A percentile compares a stretch with the other conserved stretches of the same genome.
Conservation (phyloP, 2,888 invertebrate species). For the Priocnemis perturbator region DNA sequence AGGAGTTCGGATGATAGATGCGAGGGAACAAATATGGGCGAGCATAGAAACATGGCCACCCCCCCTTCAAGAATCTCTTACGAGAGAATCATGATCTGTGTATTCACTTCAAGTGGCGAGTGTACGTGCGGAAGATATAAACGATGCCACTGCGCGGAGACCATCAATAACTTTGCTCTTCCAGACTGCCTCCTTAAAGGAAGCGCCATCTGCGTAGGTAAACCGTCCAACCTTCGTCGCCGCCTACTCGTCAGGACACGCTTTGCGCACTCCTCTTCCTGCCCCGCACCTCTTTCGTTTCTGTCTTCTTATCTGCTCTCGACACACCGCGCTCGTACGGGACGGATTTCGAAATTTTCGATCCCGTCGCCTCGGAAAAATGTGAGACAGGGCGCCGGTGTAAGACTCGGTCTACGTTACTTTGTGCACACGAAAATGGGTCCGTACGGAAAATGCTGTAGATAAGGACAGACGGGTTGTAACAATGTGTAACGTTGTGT, state of each 20-base stretch:
- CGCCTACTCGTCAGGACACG: slow-evolving; percentile 26
- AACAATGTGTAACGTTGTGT: too few species aligned
- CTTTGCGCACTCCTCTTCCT: slow-evolving; percentile 8
- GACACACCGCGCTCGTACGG: not conserved
- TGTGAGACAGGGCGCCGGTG: too few species aligned
- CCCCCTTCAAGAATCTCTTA: slow-evolving; percentile 33
- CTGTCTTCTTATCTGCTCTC: not conserved
- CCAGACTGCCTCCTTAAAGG: slow-evolving; percentile 29
- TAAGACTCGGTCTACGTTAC: too few species aligned
- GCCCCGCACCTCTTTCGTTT: not conserved
- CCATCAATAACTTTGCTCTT: slow-evolving; percentile 67
- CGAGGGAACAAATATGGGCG: slow-evolving; percentile 43
- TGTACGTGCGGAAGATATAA: slow-evolving; percentile 68
- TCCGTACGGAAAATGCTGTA: too few species aligned
- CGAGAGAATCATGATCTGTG: slow-evolving; percentile 55
- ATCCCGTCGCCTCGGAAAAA: too few species aligned
- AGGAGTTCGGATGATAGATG: slow-evolving; percentile 6
- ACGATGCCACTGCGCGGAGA: slow-evolving; percentile 61
- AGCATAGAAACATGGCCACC: slow-evolving; percentile 6
- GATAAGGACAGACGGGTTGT: too few species aligned
- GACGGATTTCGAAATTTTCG: too few species aligned
- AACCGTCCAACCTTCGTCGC: slow-evolving; percentile 20
- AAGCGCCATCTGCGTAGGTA: too few species aligned
- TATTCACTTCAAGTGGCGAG: slow-evolving; percentile 58
- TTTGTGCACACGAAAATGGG: too few species aligned